phyloP scores from a whole-genome alignment of 92 coral and sea anemone species.

The Parazoanthus swiftii region DNA sequence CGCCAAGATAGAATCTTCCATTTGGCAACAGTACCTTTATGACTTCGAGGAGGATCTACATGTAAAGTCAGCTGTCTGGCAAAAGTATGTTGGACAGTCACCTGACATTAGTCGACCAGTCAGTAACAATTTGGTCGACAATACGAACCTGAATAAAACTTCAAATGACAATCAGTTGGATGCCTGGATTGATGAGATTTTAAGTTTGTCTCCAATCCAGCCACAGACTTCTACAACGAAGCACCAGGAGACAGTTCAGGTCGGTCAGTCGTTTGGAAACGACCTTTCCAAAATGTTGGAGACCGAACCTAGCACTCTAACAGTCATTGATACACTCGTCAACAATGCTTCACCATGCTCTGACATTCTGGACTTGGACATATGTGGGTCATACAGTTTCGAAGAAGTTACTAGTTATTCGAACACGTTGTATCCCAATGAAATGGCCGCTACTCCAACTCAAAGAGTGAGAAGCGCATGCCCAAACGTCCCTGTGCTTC shows the following conservation, averaged over 20 bases:
- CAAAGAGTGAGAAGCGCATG: neutral
- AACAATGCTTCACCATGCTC: slow-evolving; percentile 13
- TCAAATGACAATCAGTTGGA: slow-evolving; percentile 26
- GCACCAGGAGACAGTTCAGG: neutral
- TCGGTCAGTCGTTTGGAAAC: neutral
- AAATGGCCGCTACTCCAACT: neutral
- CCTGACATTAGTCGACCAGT: neutral
- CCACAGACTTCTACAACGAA: neutral
- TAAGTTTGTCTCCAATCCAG: neutral
- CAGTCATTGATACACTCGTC: slow-evolving; percentile 18
- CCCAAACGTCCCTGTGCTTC: neutral
- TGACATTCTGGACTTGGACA: neutral
- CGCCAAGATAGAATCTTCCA: slow-evolving; percentile 33
- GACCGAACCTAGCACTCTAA: slow-evolving; percentile 25
- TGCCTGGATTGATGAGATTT: slow-evolving; percentile 12
- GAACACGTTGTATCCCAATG: neutral
- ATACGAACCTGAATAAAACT: neutral
- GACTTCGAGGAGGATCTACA: slow-evolving; percentile 39
- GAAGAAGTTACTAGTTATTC: neutral
- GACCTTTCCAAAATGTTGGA: neutral
- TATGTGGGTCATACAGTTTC: neutral
- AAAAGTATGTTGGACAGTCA: slow-evolving; percentile 27
- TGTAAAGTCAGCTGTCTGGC: slow-evolving; percentile 36
- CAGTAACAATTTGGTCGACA: neutral
- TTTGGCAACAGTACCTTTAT: slow-evolving; percentile 39